Evolutionary conservation across 2,888 invertebrate species (phyloP), one percentile per base, ranked within the genome.

Genomic region (Abscondita cerata): DNA sequence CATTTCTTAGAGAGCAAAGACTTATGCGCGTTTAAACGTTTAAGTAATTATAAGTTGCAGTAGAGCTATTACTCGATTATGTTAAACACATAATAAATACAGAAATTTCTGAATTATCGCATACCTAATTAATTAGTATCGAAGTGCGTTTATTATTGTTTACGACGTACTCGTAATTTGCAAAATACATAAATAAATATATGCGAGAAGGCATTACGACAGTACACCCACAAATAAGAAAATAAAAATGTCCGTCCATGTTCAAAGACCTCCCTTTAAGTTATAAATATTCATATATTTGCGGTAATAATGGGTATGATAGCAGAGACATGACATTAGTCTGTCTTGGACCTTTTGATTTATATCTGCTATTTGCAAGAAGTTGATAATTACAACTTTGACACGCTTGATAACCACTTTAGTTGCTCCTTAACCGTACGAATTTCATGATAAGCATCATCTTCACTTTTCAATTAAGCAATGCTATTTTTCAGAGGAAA

Each of bases 281-380:
- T 62, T 62, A 68, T 68, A 68, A 68, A 68, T 68, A 68, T 68
- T 68, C 66, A 54, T 59, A 50, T 46, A 53, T 64, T 64, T 52
- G 59, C 60, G 41, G 56, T 64, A 60, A 61, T 64, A 64, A 64
- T 61, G 64, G 60, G 64, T 64, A 60, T 64, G 64, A 64, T 64
- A 64, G 56, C 64, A 51, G 52, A 64, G 56, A 64, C 64, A 61
- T 53, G 54, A 52, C 60, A 64, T 64, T 64, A 64, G 52, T 60
- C 64, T 64, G 64, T 64, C 60, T 56, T 31, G 54, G 16, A 44
- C 41, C 33, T 52, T 52, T 55, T 56, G 60, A 60, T 60, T 64
- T 60, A 60, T 64, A 63, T 60, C 60, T 31, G 19, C 36, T 56
- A 57, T 54, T 52, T 36, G 48, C 53, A 16, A 59, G 40, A 52